Evolutionary conservation across 2,888 invertebrate species (phyloP).

Genomic region (Parasteatoda lunata): DNA sequence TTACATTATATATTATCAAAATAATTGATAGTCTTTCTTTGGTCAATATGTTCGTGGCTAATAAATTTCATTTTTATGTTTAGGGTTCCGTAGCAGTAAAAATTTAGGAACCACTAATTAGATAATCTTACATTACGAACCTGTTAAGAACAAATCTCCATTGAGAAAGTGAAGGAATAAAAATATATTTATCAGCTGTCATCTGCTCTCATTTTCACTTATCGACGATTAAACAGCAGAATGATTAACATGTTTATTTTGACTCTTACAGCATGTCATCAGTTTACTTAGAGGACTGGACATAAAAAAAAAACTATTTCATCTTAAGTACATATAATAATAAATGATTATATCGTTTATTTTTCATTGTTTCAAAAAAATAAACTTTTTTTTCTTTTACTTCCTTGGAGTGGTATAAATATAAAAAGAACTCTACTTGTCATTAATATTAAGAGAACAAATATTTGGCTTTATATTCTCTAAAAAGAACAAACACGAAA

Average conservation of each 20-base stretch:
- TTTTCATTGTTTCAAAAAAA: neutral
- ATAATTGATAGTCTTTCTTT: no score
- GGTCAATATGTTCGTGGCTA: no score
- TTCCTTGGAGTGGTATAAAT: neutral
- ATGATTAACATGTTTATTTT: neutral
- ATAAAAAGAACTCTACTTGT: neutral
- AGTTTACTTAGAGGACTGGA: neutral
- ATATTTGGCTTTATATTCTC: conserved; percentile 4
- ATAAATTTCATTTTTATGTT: no score
- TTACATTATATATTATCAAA: no score
- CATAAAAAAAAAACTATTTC: neutral
- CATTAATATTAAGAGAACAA: neutral
- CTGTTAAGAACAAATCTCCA: no score
- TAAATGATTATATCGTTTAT: neutral
- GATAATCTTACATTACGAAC: no score
- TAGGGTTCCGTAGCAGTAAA: no score
- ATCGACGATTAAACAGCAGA: neutral
- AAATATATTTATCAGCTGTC: neutral
- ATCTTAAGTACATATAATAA: neutral
- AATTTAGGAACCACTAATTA: no score
- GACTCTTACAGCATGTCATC: neutral
- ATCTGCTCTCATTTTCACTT: neutral
- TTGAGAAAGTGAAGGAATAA: neutral
- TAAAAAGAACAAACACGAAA: neutral
- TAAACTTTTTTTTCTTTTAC: neutral